phyloP scores from a whole-genome alignment of 2,113 vertebrate species.

The Meles meles region DNA sequence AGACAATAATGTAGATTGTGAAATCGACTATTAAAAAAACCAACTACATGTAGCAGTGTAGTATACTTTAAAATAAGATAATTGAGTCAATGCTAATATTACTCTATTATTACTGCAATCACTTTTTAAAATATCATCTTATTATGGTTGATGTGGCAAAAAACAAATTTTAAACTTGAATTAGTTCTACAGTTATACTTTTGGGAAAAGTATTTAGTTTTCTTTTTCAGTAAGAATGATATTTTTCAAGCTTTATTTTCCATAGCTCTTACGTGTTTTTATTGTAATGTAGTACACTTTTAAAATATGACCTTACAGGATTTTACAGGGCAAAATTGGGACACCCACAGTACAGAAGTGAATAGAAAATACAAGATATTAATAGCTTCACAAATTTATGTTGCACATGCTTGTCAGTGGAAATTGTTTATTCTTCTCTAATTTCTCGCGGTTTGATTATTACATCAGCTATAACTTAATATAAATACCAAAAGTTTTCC shows the following conservation, averaged over 20 bases:
- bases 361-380: conserved; percentile 9
- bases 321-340: conserved; percentile 14
- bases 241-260: background rate
- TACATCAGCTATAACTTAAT: background rate
- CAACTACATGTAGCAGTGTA: background rate
- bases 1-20: conserved; percentile 42
- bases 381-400: conserved; percentile 8
- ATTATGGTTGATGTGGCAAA: conserved; percentile 87
- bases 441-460: conserved; percentile 42
- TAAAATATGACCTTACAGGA: background rate
- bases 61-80: conserved; percentile 61
- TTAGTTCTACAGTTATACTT: conserved; percentile 40
- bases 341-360: background rate
- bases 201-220: background rate
- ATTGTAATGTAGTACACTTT: background rate
- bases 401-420: background rate
- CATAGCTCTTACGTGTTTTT: background rate
- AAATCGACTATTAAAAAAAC: conserved; percentile 52
- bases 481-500: background rate
- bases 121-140: conserved; percentile 55
- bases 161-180: conserved; percentile 55
- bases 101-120: conserved; percentile 70
- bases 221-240: background rate
- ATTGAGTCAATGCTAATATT: conserved; percentile 62
- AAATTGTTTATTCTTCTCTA: conserved; percentile 22